Conservation (phyloP, 1,140 invertebrate species). For the Eupristina koningsbergeri region DNA sequence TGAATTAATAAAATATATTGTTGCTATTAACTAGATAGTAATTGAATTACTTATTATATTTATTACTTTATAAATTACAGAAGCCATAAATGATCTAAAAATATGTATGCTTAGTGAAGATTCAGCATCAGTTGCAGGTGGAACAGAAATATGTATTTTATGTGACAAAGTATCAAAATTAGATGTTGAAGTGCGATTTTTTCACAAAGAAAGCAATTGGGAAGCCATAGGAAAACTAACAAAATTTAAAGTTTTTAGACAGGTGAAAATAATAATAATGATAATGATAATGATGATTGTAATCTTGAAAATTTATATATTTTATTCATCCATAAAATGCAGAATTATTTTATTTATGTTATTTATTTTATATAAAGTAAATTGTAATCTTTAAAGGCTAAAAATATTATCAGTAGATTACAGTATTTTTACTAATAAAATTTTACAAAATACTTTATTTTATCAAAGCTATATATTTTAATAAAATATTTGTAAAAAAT, state of each 20-base stretch:
- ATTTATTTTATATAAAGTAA: too few relatives aligned
- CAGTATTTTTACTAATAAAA: too few relatives aligned
- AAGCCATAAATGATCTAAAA: slow-evolving; percentile 91
- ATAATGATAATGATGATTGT: too few relatives aligned
- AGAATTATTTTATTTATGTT: too few relatives aligned
- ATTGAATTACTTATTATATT: slow-evolving; percentile 27
- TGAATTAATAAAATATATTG: background rate
- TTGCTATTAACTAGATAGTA: background rate
- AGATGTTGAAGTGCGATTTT: slow-evolving; percentile 93
- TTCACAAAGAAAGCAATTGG: slow-evolving; percentile 89
- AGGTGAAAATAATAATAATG: slow-evolving; percentile 68
- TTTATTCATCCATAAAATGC: too few relatives aligned
- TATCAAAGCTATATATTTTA: too few relatives aligned
- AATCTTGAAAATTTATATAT: too few relatives aligned
- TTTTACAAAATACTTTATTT: too few relatives aligned
- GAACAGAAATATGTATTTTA: slow-evolving; percentile 90
- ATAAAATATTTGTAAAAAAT: too few relatives aligned
- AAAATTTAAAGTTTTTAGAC: slow-evolving; percentile 87
- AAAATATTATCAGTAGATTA: too few relatives aligned
- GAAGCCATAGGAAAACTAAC: slow-evolving; percentile 77
- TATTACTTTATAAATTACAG: slow-evolving; percentile 67
- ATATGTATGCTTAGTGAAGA: slow-evolving; percentile 90
- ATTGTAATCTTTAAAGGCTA: too few relatives aligned
- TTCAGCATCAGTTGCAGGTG: slow-evolving; percentile 85
- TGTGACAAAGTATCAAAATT: slow-evolving; percentile 94